Evolutionary conservation across 2,797 vertebrate genomes (phyloP).

Genomic region (Cyprinodon diabolis): DNA sequence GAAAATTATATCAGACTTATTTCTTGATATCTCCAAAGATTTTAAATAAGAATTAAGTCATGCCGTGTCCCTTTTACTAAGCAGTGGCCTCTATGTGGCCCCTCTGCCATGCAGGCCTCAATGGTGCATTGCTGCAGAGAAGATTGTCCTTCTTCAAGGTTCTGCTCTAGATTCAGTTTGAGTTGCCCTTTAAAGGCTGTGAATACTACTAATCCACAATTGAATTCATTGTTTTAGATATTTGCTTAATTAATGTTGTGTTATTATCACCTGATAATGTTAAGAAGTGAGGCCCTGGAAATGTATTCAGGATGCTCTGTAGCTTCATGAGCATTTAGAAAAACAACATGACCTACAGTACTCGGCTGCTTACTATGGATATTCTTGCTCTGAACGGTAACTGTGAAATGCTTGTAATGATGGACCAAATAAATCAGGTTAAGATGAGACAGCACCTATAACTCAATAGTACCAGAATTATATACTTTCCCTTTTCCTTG

Average conservation of each 20-base stretch:
- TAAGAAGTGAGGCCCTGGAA: neutral
- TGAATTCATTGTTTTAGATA: no score
- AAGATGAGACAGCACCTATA: conserved; percentile 27
- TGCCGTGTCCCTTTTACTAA: no score
- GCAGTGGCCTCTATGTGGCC: neutral
- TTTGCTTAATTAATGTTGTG: no score
- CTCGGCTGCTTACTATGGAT: neutral
- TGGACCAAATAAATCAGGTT: conserved; percentile 29
- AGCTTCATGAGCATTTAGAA: conserved; percentile 2
- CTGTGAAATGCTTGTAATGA: conserved; percentile 4
- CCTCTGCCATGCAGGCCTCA: neutral
- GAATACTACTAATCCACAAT: no score
- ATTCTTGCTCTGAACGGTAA: conserved; percentile 4
- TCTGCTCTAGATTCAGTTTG: no score
- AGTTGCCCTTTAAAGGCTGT: no score
- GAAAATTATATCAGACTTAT: no score
- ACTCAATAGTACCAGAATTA: conserved; percentile 40
- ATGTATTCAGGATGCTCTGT: neutral
- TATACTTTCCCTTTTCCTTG: conserved; percentile 22
- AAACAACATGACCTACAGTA: neutral
- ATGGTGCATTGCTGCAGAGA: neutral
- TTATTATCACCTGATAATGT: no score
- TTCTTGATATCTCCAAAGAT: no score
- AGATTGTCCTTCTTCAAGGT: neutral
- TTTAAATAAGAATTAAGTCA: no score